Base-by-base conservation (phyloP, 2,888 invertebrate species). In the Tetragnatha montana region DNA sequence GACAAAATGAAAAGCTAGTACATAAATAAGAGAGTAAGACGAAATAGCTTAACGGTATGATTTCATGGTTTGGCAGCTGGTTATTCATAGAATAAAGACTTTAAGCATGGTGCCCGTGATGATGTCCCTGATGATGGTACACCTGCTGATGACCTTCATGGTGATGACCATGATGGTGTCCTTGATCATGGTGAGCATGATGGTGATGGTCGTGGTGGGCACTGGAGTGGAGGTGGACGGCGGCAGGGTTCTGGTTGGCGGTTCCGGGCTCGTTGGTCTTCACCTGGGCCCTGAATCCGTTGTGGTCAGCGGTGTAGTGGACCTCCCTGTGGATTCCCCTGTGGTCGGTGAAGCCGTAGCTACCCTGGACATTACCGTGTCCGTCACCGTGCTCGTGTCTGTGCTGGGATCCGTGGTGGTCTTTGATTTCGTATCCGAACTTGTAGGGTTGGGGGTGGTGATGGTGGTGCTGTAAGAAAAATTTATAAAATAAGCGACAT, bases 241-340 rank as follows among this genome's bases (percentile, higher is more conserved):
- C 60, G 0, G 81, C 87, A 14, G 87, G 86, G 19, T 74, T 19
- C 47, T 80, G 79, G 21, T 80, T 86, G 6, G 80, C 73, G 6
- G 86, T 86, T 80, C 87, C 87, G 14, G 87, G 87, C 22, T 88
- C 87, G 17, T 88, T 88, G 21, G 78, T 60, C 7, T 78, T 21
- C 71, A 71, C 21, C n/a, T 21, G 21, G 49, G 76, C 76, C 50
- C 76, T 76, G 50, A 76, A 76, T 17, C 76, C 76, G 10, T 76
- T 17, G 19, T 76, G 47, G 49, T 87, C 81, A n/a, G 82, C 81
- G 14, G 70, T 22, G 69, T 87, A 81, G 14, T 87, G 75, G 19
- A 85, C 85, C 17, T 70, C 78, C 35, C 88, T 68, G 2, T 82
- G n/a, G 60, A 82, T 82, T 71, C 88, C 88, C 6, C 50, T 69